Conservation (phyloP, 2,797 vertebrate genomes). For the Trachops cirrhosus region DNA sequence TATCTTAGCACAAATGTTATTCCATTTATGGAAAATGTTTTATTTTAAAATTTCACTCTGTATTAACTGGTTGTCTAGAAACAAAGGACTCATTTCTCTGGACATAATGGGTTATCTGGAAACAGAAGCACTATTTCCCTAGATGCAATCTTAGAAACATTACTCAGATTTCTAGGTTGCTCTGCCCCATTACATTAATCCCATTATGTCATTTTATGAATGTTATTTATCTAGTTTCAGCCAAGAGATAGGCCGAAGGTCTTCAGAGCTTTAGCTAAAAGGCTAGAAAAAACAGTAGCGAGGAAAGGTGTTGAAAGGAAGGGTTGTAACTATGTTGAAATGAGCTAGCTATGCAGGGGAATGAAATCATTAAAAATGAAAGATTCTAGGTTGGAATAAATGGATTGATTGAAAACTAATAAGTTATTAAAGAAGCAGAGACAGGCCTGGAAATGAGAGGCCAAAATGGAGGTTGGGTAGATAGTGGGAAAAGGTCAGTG, state of each 20-base stretch:
- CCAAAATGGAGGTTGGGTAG: not conserved
- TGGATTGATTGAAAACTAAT: not conserved
- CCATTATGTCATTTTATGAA: not conserved
- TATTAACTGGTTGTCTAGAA: constrained; percentile 22
- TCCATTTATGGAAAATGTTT: not conserved
- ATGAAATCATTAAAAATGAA: not conserved
- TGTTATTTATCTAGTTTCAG: not conserved
- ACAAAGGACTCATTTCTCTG: not conserved
- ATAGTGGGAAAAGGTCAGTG: not conserved
- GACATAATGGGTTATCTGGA: constrained; percentile 12
- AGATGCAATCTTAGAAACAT: constrained; percentile 37
- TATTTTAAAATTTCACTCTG: not conserved
- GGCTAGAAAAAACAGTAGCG: not conserved
- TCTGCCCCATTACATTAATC: not conserved
- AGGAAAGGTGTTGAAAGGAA: not conserved
- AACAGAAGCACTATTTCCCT: constrained; percentile 35
- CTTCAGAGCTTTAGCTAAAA: not conserved
- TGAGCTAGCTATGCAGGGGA: not conserved
- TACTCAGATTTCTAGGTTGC: not conserved
- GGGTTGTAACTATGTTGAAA: not conserved
- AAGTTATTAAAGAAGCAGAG: not conserved
- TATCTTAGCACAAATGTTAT: not conserved
- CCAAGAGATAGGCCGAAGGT: not conserved
- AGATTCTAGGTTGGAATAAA: not conserved
- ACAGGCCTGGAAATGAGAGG: not conserved